Percentiles rank a stretch among this genome's conserved stretches.
Conservation (phyloP, 2,888 invertebrate genomes). For the Aethes cnicana region DNA sequence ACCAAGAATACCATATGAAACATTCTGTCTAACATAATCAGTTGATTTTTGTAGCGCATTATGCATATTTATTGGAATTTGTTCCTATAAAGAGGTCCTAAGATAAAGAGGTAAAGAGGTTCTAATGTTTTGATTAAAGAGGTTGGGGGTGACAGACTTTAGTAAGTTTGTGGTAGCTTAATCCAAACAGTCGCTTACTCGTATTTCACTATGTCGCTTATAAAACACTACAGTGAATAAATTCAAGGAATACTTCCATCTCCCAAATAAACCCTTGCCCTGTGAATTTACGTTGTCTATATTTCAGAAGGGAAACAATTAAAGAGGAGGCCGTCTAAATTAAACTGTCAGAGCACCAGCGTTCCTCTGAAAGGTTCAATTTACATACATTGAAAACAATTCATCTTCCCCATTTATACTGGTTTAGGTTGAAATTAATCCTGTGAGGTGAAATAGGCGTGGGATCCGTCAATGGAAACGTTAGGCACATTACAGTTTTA, state of each 20-base stretch:
- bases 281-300: conserved; percentile 57
- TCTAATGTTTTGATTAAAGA: no score
- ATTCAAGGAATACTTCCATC: conserved; percentile 35
- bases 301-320: conserved; percentile 56
- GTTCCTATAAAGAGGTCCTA: no score
- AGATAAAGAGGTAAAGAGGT: no score
- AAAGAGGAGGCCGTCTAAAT: conserved; percentile 63
- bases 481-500: no score
- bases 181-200: not conserved
- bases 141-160: no score
- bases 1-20: no score
- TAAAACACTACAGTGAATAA: conserved; percentile 36
- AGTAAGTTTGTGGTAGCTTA: not conserved
- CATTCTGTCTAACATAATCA: no score
- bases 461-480: not conserved
- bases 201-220: not conserved
- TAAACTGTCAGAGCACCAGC: conserved; percentile 58
- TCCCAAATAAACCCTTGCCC: conserved; percentile 47
- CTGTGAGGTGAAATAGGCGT: not conserved
- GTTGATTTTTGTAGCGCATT: no score
- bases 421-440: conserved; percentile 15
- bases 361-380: conserved; percentile 50
- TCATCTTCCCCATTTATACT: conserved; percentile 27
- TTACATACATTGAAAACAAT: conserved; percentile 44
- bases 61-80: no score